Base-by-base conservation (phyloP, 2,888 invertebrate species). In the Caradrina kadenii region DNA sequence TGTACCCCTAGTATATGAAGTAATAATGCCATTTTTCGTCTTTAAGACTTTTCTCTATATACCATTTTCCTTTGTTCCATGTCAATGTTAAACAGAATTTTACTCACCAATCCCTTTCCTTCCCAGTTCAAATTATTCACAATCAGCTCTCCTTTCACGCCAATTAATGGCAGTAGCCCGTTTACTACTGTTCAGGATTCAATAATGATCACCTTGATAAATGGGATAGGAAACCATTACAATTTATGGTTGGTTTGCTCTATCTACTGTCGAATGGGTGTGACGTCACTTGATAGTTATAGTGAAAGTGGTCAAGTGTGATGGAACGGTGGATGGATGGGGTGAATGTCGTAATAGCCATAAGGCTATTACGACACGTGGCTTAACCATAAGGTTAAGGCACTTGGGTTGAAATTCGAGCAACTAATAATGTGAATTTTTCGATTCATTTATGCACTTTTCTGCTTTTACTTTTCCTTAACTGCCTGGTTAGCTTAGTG, bases 231-330 rank as follows among this genome's bases (percentile, higher is more conserved):
- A 84, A 83, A 83, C 90, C 89, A 90, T 91, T 90, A 90, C 90
- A 88, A 91, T 92, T 92, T 92, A 92, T 91, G 92, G 90, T 82
- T 88, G 84, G 89, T 87, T 88, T 89, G 89, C 86, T 90, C 90
- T 91, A 91, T 92, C 90, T 90, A 79, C 72, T 69, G 52, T 39
- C 73, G 80, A 76, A 79, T 79, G 81, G 74, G 77, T 71, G 80
- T 88, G 88, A 82, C 84, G 87, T 83, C 76, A 87, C 86, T 84
- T 81, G 87, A 88, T 86, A 86, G 87, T 88, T 87, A 85, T 88
- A 88, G 73, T 80, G 75, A 82, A 81, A 75, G 56, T 60, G 62
- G 63, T 49, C 73, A 69, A 73, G 70, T 73, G 59, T 26, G 64
- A 76, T 62, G n/a, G 35, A 35, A 8, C 8, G 35, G 35, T 35